Conservation (phyloP, 2,113 vertebrate genomes). For the Notothenia rossii region DNA sequence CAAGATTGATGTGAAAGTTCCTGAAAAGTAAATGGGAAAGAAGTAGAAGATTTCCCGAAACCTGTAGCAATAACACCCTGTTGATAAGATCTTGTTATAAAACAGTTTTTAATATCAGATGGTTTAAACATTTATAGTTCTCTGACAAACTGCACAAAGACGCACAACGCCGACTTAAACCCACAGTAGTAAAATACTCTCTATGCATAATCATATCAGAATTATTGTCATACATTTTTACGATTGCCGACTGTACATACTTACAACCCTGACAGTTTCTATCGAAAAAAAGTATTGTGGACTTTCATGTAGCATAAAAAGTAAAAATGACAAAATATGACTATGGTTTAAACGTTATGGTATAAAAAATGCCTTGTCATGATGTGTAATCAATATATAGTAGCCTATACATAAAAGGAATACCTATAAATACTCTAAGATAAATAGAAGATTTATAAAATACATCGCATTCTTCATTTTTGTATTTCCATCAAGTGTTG, state of each 20-base stretch:
- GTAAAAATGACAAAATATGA: slow-evolving; percentile 21
- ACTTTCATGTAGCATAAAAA: slow-evolving; percentile 16
- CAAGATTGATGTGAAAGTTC: slow-evolving; percentile 5
- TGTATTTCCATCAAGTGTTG: slow-evolving; percentile 18
- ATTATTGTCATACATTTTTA: slow-evolving; percentile 29
- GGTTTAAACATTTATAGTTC: slow-evolving; percentile 30
- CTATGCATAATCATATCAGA: slow-evolving; percentile 37
- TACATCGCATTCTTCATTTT: slow-evolving; percentile 31
- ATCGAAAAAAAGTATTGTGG: slow-evolving; percentile 22
- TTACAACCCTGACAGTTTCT: slow-evolving; percentile 16
- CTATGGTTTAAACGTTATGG: neutral
- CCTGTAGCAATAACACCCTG: slow-evolving; percentile 5
- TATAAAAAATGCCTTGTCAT: slow-evolving; percentile 65
- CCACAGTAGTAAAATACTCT: slow-evolving; percentile 29
- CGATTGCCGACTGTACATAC: slow-evolving; percentile 22
- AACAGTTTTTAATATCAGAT: neutral
- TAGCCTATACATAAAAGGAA: slow-evolving; percentile 29
- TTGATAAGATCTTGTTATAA: slow-evolving; percentile 1
- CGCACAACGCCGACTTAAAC: slow-evolving; percentile 13
- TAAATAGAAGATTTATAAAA: slow-evolving; percentile 61
- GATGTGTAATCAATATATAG: slow-evolving; percentile 40
- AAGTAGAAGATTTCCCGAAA: slow-evolving; percentile 8
- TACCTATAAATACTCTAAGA: slow-evolving; percentile 59
- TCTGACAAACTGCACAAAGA: slow-evolving; percentile 34
- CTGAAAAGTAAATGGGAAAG: slow-evolving; percentile 12